phyloP scores from a whole-genome alignment of 23 tunicate species.

The Pegea sp. region DNA sequence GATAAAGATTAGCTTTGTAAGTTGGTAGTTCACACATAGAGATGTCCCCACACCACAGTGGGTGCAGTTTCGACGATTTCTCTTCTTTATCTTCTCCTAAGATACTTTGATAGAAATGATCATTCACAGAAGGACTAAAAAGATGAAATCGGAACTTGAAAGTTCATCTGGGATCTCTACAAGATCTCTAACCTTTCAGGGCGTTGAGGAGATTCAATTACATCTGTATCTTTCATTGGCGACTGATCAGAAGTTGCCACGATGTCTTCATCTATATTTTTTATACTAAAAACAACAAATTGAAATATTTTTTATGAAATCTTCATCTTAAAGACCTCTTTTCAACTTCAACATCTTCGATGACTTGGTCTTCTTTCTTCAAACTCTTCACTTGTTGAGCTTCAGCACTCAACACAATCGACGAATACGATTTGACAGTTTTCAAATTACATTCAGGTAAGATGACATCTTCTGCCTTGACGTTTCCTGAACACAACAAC shows the following conservation, averaged over 20 bases:
- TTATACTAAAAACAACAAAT: neutral
- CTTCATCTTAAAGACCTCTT: slow-evolving; percentile 7
- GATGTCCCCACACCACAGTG: slow-evolving; percentile 65
- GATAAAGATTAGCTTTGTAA: slow-evolving; percentile 60
- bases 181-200: too few species aligned
- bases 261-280: neutral
- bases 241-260: too few species aligned
- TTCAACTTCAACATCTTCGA: slow-evolving; percentile 2
- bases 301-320: slow-evolving; percentile 3
- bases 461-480: slow-evolving; percentile 57
- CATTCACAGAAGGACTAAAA: too few species aligned
- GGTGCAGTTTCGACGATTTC: slow-evolving; percentile 4
- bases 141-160: too few species aligned
- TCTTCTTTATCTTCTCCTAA: too few species aligned
- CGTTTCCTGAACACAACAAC: slow-evolving; percentile 39
- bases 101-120: too few species aligned
- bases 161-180: too few species aligned
- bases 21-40: slow-evolving; percentile 72
- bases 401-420: slow-evolving; percentile 66
- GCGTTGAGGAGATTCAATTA: too few species aligned
- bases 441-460: slow-evolving; percentile 9
- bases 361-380: neutral
- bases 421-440: slow-evolving; percentile 44
- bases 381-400: slow-evolving; percentile 19
- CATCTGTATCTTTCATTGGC: too few species aligned